A percentile compares a stretch with the other conserved stretches of the same genome.
These are phyloP conservation scores for Nomada goodeniana DNA, from an alignment of 2,888 invertebrate genomes.

Conservation along the genomic window DNA sequence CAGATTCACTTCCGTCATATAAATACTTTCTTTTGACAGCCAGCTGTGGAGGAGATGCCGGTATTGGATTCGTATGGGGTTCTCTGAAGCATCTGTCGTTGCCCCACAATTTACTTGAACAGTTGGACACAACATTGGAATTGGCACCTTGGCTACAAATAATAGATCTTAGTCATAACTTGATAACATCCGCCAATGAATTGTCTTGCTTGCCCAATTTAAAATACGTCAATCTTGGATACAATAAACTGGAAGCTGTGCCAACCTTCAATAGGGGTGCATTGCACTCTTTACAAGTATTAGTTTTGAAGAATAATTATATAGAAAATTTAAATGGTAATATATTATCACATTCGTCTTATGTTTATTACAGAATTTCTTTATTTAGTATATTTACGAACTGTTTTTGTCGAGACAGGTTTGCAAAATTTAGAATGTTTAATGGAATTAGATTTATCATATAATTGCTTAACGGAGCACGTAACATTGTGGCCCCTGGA, in stretches of 20 bases:
- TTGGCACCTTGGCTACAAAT: constrained; percentile 87
- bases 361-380: not conserved
- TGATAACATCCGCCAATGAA: constrained; percentile 85
- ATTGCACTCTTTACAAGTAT: constrained; percentile 85
- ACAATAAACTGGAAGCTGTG: constrained; percentile 86
- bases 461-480: constrained; percentile 88
- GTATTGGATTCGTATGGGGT: constrained; percentile 87
- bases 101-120: constrained; percentile 86
- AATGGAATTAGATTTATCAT: constrained; percentile 87
- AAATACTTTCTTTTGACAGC: constrained; percentile 61
- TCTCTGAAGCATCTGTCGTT: constrained; percentile 87
- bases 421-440: constrained; percentile 86
- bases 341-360: not conserved
- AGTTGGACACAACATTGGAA: constrained; percentile 87
- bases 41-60: constrained; percentile 87
- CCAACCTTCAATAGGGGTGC: constrained; percentile 87
- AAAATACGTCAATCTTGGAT: constrained; percentile 88
- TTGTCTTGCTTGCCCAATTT: constrained; percentile 87
- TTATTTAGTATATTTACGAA: constrained; percentile 3
- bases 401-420: constrained; percentile 72
- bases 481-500: constrained; percentile 86
- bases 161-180: constrained; percentile 88
- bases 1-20: not conserved
- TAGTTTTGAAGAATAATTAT: constrained; percentile 88
- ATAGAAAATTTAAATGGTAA: constrained; percentile 87